Percentiles rank a stretch among this genome's conserved stretches.
Evolutionary conservation across 2,797 vertebrate species (phyloP).

Genomic region (Aratinga solstitialis): DNA sequence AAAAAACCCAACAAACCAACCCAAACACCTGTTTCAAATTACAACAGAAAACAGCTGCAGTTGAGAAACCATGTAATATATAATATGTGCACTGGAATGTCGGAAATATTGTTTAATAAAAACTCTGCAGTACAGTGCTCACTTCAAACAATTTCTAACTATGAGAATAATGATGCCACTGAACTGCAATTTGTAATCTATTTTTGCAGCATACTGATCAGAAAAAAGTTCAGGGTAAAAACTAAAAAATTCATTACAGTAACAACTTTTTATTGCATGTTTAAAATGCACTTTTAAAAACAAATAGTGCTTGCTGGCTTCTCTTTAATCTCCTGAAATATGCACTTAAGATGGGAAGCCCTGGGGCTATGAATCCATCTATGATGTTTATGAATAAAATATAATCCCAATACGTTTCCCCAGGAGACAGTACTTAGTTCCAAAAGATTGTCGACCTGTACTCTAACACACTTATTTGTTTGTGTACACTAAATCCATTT

Average conservation of each 20-base stretch:
- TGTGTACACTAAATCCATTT: constrained; percentile 81
- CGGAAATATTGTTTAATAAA: constrained; percentile 53
- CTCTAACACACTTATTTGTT: constrained; percentile 77
- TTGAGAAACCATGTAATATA: neutral
- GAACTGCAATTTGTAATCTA: constrained; percentile 50
- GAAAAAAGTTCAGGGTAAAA: constrained; percentile 54
- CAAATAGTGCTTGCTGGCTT: constrained; percentile 67
- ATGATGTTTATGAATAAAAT: constrained; percentile 66
- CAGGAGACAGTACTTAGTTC: constrained; percentile 63
- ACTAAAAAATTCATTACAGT: constrained; percentile 71
- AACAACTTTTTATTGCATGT: constrained; percentile 76
- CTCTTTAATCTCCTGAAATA: constrained; percentile 66
- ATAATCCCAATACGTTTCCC: constrained; percentile 66
- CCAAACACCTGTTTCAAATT: constrained; percentile 22
- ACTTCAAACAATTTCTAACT: neutral
- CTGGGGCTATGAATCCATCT: constrained; percentile 16
- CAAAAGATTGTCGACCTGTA: constrained; percentile 76
- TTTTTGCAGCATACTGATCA: constrained; percentile 58
- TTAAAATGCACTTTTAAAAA: constrained; percentile 73
- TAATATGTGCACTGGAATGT: neutral
- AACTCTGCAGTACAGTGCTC: constrained; percentile 33
- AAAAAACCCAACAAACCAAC: neutral
- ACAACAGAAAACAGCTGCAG: constrained; percentile 37
- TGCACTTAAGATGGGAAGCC: constrained; percentile 39
- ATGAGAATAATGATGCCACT: constrained; percentile 27